Conservation (phyloP, 1,140 invertebrate species). For the Marisa cornuarietis region DNA sequence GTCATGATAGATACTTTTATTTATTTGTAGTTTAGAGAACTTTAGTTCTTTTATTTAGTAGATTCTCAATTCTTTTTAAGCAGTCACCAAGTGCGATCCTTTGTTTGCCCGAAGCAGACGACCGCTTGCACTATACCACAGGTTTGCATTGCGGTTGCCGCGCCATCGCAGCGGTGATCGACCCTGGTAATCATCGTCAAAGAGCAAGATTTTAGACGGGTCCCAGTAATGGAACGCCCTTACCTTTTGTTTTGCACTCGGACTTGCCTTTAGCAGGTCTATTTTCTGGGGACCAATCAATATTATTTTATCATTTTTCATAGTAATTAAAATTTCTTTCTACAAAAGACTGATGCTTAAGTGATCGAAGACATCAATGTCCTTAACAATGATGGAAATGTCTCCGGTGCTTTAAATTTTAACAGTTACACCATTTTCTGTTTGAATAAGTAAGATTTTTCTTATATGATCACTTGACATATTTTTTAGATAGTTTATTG, state of each 20-base stretch:
- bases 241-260: neutral
- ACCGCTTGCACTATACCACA: neutral
- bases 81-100: conserved; percentile 3
- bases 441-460: neutral
- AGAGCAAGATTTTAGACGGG: neutral
- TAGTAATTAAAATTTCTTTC: neutral
- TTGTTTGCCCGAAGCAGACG: neutral
- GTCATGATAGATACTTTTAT: neutral
- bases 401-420: no score
- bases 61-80: neutral
- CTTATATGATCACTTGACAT: neutral
- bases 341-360: no score
- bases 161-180: conserved; percentile 17
- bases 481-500: neutral
- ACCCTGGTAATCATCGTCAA: conserved; percentile 2
- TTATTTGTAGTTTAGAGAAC: neutral
- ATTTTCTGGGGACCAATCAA: neutral
- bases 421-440: no score
- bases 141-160: conserved; percentile 11
- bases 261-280: neutral
- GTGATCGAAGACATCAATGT: no score
- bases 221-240: neutral
- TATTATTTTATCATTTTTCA: neutral
- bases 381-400: no score
- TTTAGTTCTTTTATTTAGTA: neutral